Base-by-base conservation (phyloP, 2,113 vertebrate genomes). In the Ptyas mucosa region DNA sequence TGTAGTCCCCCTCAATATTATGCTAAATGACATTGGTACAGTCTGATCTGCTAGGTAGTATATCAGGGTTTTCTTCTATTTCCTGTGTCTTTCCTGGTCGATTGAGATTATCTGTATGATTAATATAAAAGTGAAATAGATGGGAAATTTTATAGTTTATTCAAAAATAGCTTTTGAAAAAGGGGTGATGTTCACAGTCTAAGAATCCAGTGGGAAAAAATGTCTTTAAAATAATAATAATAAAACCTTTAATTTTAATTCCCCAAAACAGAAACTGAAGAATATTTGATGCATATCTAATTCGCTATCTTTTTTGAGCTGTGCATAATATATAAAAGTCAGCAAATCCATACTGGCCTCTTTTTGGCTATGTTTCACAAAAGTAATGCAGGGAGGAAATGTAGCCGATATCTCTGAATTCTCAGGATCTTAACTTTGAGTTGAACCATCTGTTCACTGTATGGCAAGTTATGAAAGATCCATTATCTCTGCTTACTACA, bases 391-490 rank as follows among this genome's bases (percentile, higher is more conserved):
- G 58, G 5, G 91, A 91, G 49, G 93, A 92, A 95, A 93, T 61
- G 86, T 61, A 90, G 29, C 91, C 8, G 46, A 18, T 46, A 92
- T 94, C 57, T 95, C 89, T 92, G 93, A 88, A 96, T n/a, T 90
- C 95, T 85, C 92, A 92, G 69, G 95, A 93, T 0, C 0, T 92
- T 85, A 91, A 94, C 61, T 81, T 94, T 54, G 53, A 88, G 92
- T 95, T 54, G 95, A 96, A 92, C 58, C 94, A 95, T 93, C 94
- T 96, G 96, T 69, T 96, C 81, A 75, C 88, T 92, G 43, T 49
- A 91, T 90, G 94, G 92, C 93, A 95, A 91, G 91, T 51, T 92
- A 58, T 2, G 1, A 64, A 39, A 18, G 55, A 95, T 90, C 89
- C 58, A 61, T 81, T 93, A 95, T 88, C 0, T 0, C 81, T 94